Evolutionary conservation across 2,797 vertebrate genomes (phyloP).

Genomic region (Peromyscus aztecus): DNA sequence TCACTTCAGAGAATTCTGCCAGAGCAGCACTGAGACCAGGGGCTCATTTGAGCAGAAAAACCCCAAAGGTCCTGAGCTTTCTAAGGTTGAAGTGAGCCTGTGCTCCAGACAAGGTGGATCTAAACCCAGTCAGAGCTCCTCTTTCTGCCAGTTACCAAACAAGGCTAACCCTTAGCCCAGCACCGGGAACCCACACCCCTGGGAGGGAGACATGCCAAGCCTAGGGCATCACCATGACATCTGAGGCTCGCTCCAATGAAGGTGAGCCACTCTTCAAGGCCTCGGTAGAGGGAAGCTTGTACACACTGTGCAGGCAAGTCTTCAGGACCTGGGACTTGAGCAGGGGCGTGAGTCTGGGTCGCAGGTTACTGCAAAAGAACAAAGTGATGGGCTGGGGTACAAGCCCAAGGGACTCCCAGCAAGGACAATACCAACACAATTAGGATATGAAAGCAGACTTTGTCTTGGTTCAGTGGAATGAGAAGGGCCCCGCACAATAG

Average conservation of each 20-base stretch:
- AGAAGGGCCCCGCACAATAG: too few species aligned
- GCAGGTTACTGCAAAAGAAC: slow-evolving; percentile 54
- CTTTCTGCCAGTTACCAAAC: not conserved
- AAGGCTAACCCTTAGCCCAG: not conserved
- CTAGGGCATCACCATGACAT: not conserved
- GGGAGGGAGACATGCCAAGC: rapidly evolving
- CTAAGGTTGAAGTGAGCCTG: not conserved
- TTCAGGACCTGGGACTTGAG: slow-evolving; percentile 71
- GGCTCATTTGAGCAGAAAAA: not conserved
- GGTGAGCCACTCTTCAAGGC: rapidly evolving
- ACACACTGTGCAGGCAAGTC: slow-evolving; percentile 60
- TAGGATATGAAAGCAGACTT: not conserved
- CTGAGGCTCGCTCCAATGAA: rapidly evolving
- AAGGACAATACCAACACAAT: not conserved
- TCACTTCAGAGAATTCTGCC: not conserved
- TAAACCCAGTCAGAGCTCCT: too few species aligned
- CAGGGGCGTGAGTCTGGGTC: slow-evolving; percentile 39
- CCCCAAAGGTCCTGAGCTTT: not conserved
- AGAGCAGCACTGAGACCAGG: not conserved
- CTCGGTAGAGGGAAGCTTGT: not conserved
- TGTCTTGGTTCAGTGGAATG: not conserved
- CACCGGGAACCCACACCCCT: not conserved
- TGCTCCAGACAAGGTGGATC: not conserved
- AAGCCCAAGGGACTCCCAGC: not conserved
- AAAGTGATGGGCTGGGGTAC: not conserved